Evolutionary conservation across 2,888 invertebrate genomes (phyloP), one percentile per base, ranked within the genome.

Genomic region (Anoplius nigerrimus): DNA sequence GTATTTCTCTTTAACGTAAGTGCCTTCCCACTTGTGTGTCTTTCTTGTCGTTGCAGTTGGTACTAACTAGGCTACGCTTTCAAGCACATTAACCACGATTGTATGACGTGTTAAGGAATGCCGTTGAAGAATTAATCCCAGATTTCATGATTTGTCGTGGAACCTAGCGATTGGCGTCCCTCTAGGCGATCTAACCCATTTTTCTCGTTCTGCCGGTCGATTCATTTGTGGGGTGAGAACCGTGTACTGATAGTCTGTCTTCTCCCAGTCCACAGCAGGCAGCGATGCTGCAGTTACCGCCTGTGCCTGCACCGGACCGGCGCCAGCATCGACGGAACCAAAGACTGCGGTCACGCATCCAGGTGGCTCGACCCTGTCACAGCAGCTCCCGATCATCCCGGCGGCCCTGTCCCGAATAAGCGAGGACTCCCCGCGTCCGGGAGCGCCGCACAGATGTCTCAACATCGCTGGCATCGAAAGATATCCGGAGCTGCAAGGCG

Each of bases 401-500:
- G 80, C 86, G 20, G 86, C 86, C 51, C 80, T 89, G 8, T 88
- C 89, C 21, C 85, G 88, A 70, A 91, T 91, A 80, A 91, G 91
- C 81, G 91, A 92, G 79, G 91, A 91, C 80, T 91, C 91, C 0
- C 88, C 90, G 67, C 86, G 81, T 62, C 79, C 82, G 11, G 56
- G 62, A 0, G 52, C 24, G 8, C 74, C 64, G 27, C 85, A 84
- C 42, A 92, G 93, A 83, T 94, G 93, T 84, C 90, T 95, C 43
- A 94, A 95, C 88, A 95, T 95, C 80, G 93, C 94, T 53, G 95
- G 95, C 51, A 95, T 95, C 55, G 95, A 95, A 80, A 94, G 94
- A 66, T 95, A 93, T 89, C 93, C 93, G 8, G 92, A 93, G 69
- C 89, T 95, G 65, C 92, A 92, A 84, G 91, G 92, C 15, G 90